Percentiles rank a stretch among this genome's conserved stretches.
Evolutionary conservation across 2,797 vertebrate species (phyloP).

Genomic region (Anisognathus igniventris): DNA sequence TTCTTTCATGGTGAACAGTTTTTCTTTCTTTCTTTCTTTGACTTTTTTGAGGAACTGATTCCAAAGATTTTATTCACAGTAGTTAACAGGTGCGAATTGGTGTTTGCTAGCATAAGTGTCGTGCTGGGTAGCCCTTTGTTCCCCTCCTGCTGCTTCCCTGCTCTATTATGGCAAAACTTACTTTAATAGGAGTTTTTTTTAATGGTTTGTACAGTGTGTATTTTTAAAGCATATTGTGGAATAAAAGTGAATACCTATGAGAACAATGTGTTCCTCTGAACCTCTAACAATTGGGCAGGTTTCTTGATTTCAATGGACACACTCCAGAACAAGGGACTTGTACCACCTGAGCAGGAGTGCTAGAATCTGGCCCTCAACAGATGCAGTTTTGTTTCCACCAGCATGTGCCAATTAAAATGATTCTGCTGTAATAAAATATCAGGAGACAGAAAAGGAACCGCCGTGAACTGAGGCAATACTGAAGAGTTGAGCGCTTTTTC

Average conservation of each 20-base stretch:
- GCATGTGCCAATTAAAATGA: constrained; percentile 67
- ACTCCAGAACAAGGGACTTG: constrained; percentile 50
- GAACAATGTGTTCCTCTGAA: constrained; percentile 63
- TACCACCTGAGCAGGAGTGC: constrained; percentile 44
- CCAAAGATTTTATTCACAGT: constrained; percentile 68
- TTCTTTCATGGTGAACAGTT: constrained; percentile 63
- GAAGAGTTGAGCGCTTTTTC: constrained; percentile 14
- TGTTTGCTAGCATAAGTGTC: constrained; percentile 64
- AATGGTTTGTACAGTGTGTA: constrained; percentile 56
- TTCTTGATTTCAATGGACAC: constrained; percentile 52
- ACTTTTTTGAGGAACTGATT: constrained; percentile 60
- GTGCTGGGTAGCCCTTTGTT: constrained; percentile 63
- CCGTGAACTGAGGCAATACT: constrained; percentile 4
- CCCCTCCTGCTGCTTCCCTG: constrained; percentile 59
- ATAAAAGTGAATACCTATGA: constrained; percentile 60
- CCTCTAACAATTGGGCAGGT: constrained; percentile 55
- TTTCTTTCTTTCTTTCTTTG: constrained; percentile 64
- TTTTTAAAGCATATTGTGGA: constrained; percentile 64
- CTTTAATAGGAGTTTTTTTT: constrained; percentile 62
- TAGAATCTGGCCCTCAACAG: constrained; percentile 60
- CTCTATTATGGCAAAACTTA: constrained; percentile 65
- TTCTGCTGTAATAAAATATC: constrained; percentile 58
- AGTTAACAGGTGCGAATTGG: constrained; percentile 67
- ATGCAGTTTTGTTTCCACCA: constrained; percentile 58
- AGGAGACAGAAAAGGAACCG: constrained; percentile 20